Evolutionary conservation across 2,888 invertebrate species (phyloP).

Genomic region (Habroteleia sp.): DNA sequence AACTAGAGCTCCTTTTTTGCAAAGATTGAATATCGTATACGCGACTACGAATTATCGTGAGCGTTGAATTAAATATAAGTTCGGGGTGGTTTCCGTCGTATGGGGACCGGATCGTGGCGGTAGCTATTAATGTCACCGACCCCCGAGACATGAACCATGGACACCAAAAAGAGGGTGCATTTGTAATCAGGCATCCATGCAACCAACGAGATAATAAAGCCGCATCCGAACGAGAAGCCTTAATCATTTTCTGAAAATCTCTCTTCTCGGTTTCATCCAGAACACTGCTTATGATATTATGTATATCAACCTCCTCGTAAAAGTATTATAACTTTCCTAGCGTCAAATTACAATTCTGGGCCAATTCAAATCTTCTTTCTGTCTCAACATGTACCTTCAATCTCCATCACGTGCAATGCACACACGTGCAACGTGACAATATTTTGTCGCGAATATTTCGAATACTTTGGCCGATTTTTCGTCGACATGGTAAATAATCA

Average conservation of each 20-base stretch:
- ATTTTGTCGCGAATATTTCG: background rate
- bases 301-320: conserved; percentile 49
- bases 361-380: conserved; percentile 24
- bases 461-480: too few species aligned
- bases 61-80: conserved; percentile 78
- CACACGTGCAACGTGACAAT: background rate
- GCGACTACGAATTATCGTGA: conserved; percentile 73
- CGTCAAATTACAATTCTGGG: conserved; percentile 39
- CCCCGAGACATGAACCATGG: conserved; percentile 73
- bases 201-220: conserved; percentile 67
- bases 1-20: conserved; percentile 63
- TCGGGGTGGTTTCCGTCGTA: conserved; percentile 66
- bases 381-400: conserved; percentile 18
- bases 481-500: background rate
- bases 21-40: conserved; percentile 73
- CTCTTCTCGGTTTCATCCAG: conserved; percentile 54
- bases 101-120: conserved; percentile 69
- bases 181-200: conserved; percentile 72
- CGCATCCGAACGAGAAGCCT: conserved; percentile 65
- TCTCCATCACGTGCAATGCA: background rate
- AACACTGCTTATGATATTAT: conserved; percentile 60
- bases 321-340: conserved; percentile 51
- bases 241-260: conserved; percentile 64
- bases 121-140: conserved; percentile 76
- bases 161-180: conserved; percentile 75